A percentile compares a stretch with the other conserved stretches of the same genome.
These are phyloP conservation scores for Scatophagus argus DNA, from an alignment of 2,113 vertebrate genomes.

Conservation along the genomic window DNA sequence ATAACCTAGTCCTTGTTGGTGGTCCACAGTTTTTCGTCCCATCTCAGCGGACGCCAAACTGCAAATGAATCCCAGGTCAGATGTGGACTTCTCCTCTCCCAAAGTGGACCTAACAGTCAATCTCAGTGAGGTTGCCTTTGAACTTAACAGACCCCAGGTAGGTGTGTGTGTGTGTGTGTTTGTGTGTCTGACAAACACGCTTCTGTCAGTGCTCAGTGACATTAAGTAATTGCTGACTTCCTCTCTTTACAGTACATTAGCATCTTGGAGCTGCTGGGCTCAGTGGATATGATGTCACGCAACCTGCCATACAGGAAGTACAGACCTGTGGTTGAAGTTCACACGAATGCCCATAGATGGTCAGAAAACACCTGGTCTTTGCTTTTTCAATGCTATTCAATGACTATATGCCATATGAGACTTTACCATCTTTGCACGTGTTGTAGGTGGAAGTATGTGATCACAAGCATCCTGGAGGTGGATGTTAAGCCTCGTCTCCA, in stretches of 20 bases:
- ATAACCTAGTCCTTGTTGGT: slow-evolving; percentile 18
- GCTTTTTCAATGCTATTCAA: neutral
- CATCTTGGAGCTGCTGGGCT: slow-evolving; percentile 95
- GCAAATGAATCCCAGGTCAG: slow-evolving; percentile 96
- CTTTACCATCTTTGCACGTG: neutral
- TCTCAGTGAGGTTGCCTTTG: slow-evolving; percentile 92
- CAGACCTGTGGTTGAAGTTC: slow-evolving; percentile 87
- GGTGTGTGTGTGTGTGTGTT: slow-evolving; percentile 5
- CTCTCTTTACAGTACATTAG: slow-evolving; percentile 91
- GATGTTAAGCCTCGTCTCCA: slow-evolving; percentile 89
- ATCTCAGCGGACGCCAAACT: slow-evolving; percentile 95
- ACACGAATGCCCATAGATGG: slow-evolving; percentile 88
- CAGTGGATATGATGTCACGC: slow-evolving; percentile 95
- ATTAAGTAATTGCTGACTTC: slow-evolving; percentile 35
- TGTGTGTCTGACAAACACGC: slow-evolving; percentile 3
- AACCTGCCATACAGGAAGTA: slow-evolving; percentile 97
- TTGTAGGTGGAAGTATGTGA: slow-evolving; percentile 93
- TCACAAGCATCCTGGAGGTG: slow-evolving; percentile 90
- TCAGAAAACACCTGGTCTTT: slow-evolving; percentile 69
- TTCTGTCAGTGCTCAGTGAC: slow-evolving; percentile 4
- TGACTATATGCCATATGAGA: neutral
- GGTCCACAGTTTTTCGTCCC: slow-evolving; percentile 90
- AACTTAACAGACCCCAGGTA: slow-evolving; percentile 96
- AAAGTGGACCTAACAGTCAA: slow-evolving; percentile 94
- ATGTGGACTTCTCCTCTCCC: slow-evolving; percentile 93